Conservation (phyloP, 2,888 invertebrate genomes). For the Cephus spinipes region DNA sequence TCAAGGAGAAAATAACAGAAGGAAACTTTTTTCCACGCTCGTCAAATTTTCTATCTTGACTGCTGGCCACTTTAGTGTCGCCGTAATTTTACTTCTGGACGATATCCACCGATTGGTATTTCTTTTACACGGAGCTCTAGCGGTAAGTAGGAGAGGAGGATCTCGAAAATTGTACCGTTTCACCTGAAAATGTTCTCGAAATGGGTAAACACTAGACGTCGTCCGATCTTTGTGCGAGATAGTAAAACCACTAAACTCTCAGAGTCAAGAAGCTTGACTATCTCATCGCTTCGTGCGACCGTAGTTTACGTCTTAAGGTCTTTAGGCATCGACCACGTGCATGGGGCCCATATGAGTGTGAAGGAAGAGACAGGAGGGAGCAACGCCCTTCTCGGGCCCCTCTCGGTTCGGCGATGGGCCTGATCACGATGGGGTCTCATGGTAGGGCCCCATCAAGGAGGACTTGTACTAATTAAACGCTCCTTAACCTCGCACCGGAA, state of each 20-base stretch:
- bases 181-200: constrained; percentile 8
- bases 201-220: constrained; percentile 1
- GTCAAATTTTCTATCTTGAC: neutral
- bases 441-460: constrained; percentile 16
- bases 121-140: neutral
- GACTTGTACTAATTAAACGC: constrained; percentile 57
- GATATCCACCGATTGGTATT: neutral
- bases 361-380: constrained; percentile 17
- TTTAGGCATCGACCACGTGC: neutral
- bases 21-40: neutral
- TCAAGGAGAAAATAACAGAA: neutral
- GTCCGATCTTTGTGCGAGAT: constrained; percentile 14
- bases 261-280: constrained; percentile 57
- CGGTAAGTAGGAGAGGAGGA: neutral
- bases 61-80: no score
- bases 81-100: neutral
- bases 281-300: constrained; percentile 56
- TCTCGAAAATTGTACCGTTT: constrained; percentile 4
- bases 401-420: neutral
- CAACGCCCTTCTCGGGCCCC: neutral
- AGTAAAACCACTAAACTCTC: constrained; percentile 11
- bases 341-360: constrained; percentile 8
- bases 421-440: constrained; percentile 1
- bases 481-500: constrained; percentile 51
- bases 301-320: constrained; percentile 18